Conservation (phyloP, 2,797 vertebrate species). For the Anguilla obscura region DNA sequence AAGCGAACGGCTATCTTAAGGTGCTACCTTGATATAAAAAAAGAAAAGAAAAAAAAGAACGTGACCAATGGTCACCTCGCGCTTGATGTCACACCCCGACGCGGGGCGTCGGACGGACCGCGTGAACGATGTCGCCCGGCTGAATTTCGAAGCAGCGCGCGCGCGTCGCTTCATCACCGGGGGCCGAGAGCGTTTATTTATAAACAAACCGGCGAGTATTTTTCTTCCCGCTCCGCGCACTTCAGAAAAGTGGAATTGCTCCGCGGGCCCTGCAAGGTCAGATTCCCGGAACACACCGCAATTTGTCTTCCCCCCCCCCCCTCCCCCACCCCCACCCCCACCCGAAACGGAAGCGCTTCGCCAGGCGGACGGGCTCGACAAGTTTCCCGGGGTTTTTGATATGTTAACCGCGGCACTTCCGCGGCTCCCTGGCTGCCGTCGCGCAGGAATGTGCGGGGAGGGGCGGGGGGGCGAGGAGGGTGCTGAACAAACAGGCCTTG, state of each 20-base stretch:
- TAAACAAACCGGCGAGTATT: slow-evolving; percentile 63
- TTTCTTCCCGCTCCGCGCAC: slow-evolving; percentile 59
- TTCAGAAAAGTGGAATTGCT: slow-evolving; percentile 55
- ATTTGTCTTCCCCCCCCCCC: slow-evolving; percentile 52
- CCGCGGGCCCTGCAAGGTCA: slow-evolving; percentile 56
- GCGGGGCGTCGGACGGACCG: background rate
- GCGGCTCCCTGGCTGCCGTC: slow-evolving; percentile 68
- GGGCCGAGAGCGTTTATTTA: slow-evolving; percentile 59
- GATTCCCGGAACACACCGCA: slow-evolving; percentile 48
- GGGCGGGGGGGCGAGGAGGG: slow-evolving; percentile 49
- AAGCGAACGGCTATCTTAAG: slow-evolving; percentile 16
- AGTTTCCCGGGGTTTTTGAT: slow-evolving; percentile 53
- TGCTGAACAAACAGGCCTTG: slow-evolving; percentile 73
- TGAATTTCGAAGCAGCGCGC: slow-evolving; percentile 45
- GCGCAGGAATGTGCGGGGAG: slow-evolving; percentile 75
- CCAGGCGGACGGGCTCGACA: slow-evolving; percentile 35
- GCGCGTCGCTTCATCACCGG: slow-evolving; percentile 57
- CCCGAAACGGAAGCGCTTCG: background rate
- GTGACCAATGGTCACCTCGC: slow-evolving; percentile 20
- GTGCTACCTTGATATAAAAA: slow-evolving; percentile 22
- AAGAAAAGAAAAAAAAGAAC: slow-evolving; percentile 7
- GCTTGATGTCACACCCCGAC: background rate
- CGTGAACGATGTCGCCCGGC: background rate
- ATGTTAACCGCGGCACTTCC: slow-evolving; percentile 46
- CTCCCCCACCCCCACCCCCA: background rate